Evolutionary conservation across 2,113 vertebrate species (phyloP), one percentile per base, ranked within the genome.

Genomic region (Dissostichus mawsoni): DNA sequence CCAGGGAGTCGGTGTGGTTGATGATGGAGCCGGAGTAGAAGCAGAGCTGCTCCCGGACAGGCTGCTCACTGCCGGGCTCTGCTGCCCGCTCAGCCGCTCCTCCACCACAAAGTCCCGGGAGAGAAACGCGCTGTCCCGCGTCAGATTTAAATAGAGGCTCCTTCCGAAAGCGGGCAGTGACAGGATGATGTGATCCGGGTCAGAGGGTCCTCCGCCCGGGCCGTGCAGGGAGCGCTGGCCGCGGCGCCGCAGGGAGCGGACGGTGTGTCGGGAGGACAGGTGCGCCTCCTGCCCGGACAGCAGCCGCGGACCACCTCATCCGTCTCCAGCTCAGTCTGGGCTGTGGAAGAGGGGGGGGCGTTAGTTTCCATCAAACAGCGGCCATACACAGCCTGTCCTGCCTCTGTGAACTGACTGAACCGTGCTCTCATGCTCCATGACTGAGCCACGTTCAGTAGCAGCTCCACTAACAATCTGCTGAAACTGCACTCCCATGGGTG

Each of bases 1-100:
- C 97, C 82, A 96, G 92, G 69, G 97, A 97, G 75, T 91, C 89
- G 0, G 92, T 96, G 76, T 95, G 95, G 92, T 97, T 96, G 36
- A 97, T 85, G 18, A 97, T 95, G 59, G 81, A 92, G 67, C 98
- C 98, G 0, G 96, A 96, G 94, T 97, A 99, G 89, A 98, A 97
- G 93, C 98, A 98, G 64, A 78, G 82, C 51, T 93, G 92, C 0
- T 93, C 74, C 13, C 36, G 55, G 88, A 92, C 25, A 89, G 45
- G 51, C 69, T 74, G 59, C 68, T 57, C 6, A 68, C 66, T 67
- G 61, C 69, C 5, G 79, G 53, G 44, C 55, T 92, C 11, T 81
- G 73, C 8, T 90, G 90, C 47, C 87, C 20, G 51, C 67, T 8
- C 5, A 41, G 85, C 76, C 89, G 94, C 90, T 98, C 96, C 92